Evolutionary conservation across 2,113 vertebrate genomes (phyloP), one percentile per base, ranked within the genome.

Genomic region (Spheniscus mendiculus): DNA sequence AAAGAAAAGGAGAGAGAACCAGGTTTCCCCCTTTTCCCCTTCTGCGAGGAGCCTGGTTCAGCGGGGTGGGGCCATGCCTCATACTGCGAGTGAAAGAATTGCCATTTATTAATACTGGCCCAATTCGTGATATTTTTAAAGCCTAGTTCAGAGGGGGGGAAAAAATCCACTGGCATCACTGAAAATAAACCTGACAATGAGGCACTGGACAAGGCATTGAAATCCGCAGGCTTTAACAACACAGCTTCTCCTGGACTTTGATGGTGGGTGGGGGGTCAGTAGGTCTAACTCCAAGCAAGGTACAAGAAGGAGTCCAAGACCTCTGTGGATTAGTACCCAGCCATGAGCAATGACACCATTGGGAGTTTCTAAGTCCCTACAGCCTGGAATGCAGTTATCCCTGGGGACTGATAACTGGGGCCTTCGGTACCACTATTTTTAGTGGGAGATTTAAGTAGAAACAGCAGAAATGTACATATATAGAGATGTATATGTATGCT

Each of bases 261-360:
- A 44, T 29, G 50, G 21, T 9, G 25, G 10, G 25, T 16, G 6
- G 0, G 36, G 16, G 5, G 0, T 18, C 26, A 8, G 26, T 1
- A 6, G 1, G 5, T 23, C 52, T 44, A 22, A 19, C n/a, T 42
- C 34, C 77, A 74, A 55, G 22, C 15, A 69, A 84, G 30, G 53
- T 15, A 45, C 56, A 45, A 56, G 70, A 49, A 63, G 82, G 49
- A 23, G 36, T 47, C n/a, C 15, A 32, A 77, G 45, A 63, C 6
- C 52, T 53, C 53, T 42, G 19, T n/a, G 36, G 29, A 26, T 40
- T 58, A 30, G 10, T 22, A 36, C 12, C n/a, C 55, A 50, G 56
- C 34, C 65, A 83, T 0, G 0, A 67, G 66, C 55, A 84, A 10
- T 5, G 44, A 45, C 32, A 63, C 5, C 11, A 0, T 0, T 67